Base-by-base conservation (phyloP, 1,140 invertebrate species). In the Euschistus heros region DNA sequence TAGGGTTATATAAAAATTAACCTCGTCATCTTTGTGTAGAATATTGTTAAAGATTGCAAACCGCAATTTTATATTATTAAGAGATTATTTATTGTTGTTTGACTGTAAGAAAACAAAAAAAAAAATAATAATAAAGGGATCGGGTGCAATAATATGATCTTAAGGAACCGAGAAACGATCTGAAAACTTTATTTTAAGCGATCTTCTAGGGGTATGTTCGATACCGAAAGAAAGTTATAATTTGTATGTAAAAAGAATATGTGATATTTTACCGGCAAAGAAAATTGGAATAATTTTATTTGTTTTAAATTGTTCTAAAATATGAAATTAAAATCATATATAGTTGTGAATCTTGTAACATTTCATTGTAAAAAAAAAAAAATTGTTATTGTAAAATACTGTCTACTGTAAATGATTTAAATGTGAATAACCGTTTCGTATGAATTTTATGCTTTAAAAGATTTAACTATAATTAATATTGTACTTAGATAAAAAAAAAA, bases 371-470 rank as follows among this genome's bases (percentile, higher is more conserved):
- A 20, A 57, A 18, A 47, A 54, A n/a, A 57, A 22, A 50, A 57
- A 57, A 57, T 26, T 57, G 54, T 57, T 57, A 57, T 26, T 57
- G 54, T 57, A 57, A 24, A 18, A 50, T 50, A 50, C 5, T 50
- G n/a, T 50, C 10, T 18, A 18, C 20, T 22, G 20, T 50, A 20
- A 20, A 50, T 50, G 47, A 26, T 59, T 27, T 59, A 26, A 59
- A 59, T 59, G 55, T 59, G 55, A 59, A 59, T 59, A 59, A 59
- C 13, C 30, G 20, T 62, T 62, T 62, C 42, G 8, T 46, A 24
- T 62, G 30, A 33, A 62, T 42, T 62, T 62, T 62, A 42, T 62
- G 20, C 30, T 42, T 42, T 24, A 63, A 47, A 47, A 13, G 24
- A 46, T 63, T 27, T 24, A 47, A 63, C 30, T 59, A 59, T 59